Evolutionary conservation across 2,113 vertebrate genomes (phyloP).

Genomic region (Atlantisia rogersi): DNA sequence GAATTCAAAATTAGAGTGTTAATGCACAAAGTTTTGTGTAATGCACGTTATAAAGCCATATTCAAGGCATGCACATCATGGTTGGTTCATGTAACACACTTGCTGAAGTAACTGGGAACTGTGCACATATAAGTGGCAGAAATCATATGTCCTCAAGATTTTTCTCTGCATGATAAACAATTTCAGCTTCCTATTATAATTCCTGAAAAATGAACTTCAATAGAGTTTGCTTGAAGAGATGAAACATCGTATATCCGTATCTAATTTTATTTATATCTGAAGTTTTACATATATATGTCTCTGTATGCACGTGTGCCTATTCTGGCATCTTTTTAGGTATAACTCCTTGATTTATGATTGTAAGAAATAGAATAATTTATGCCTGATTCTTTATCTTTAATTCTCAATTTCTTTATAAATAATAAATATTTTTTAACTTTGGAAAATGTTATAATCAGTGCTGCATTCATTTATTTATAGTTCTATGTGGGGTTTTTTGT

Average conservation of each 20-base stretch:
- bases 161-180: not conserved
- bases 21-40: not conserved
- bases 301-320: not conserved
- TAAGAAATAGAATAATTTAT: not conserved
- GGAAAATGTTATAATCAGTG: not conserved
- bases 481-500: not conserved
- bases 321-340: not conserved
- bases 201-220: not conserved
- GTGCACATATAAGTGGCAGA: not conserved
- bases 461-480: not conserved
- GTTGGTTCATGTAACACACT: not conserved
- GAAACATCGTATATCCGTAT: not conserved
- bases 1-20: not conserved
- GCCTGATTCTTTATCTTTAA: not conserved
- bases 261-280: not conserved
- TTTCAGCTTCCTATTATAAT: not conserved
- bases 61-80: accelerated
- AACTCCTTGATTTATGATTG: not conserved
- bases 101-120: not conserved
- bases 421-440: not conserved
- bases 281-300: not conserved
- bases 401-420: not conserved
- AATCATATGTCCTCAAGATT: not conserved
- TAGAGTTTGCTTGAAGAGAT: not conserved
- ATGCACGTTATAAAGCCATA: not conserved